Evolutionary conservation across 2,797 vertebrate genomes (phyloP), one percentile per base, ranked within the genome.

Genomic region (Diceros bicornis): DNA sequence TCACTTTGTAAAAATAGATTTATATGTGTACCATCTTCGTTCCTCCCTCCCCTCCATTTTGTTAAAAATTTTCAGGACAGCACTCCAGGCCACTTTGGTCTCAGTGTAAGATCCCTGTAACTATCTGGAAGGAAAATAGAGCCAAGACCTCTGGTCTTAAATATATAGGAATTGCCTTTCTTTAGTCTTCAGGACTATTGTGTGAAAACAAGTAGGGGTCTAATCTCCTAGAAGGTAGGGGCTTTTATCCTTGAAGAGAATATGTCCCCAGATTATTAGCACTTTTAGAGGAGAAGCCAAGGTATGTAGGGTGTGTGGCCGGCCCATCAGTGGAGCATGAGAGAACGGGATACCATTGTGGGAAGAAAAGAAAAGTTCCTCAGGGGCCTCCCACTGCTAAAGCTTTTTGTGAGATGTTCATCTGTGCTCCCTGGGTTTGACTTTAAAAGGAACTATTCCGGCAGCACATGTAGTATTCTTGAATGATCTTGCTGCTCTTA

Each of bases 251-350:
- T 97, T 97, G 92, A 97, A 97, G 97, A 97, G 96, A 98, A 11
- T 95, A 92, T 97, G 96, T 98, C 96, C 95, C 97, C 96, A 79
- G 84, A 97, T 97, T 96, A 97, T 97, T 98, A 98, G 96, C 98
- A 97, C 96, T 97, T 98, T 98, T 98, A 96, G 95, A 96, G 97
- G 96, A 98, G 97, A 97, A 98, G 96, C 97, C 97, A 97, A 98
- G 97, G 97, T 98, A 91, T 98, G 86, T 96, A 97, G 97, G 95
- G 93, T 98, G 94, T 96, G 96, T 97, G 97, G 96, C 96, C 23
- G 89, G 96, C 97, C 97, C 96, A 34, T 94, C 62, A 88, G 89
- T 88, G 97, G 97, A 97, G 97, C 92, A 47, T 72, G 87, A 93
- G 78, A 97, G 94, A 96, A 92, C 82, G 72, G 97, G 91, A 94